Evolutionary conservation across 2,797 vertebrate genomes (phyloP).

Genomic region (Sebastes vulpes): DNA sequence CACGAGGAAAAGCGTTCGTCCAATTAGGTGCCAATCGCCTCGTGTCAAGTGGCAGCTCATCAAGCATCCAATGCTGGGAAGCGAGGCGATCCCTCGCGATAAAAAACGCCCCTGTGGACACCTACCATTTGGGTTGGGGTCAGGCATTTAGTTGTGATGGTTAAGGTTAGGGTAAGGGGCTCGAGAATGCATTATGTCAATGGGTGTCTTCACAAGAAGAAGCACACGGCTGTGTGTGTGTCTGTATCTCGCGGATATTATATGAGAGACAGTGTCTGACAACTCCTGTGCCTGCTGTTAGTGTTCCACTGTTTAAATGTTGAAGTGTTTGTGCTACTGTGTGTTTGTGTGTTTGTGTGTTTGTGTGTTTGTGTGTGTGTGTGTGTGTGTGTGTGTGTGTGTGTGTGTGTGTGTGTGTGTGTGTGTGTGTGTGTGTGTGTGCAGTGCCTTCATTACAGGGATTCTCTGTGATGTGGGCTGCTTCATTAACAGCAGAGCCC

Average conservation of each 20-base stretch:
- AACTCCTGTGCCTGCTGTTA: constrained; percentile 6
- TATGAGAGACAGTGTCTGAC: constrained; percentile 18
- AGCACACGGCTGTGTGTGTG: no score
- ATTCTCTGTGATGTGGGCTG: constrained; percentile 67
- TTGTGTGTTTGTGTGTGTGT: constrained; percentile 3
- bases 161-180: no score
- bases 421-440: neutral
- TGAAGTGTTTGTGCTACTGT: constrained; percentile 5
- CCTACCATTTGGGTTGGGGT: no score
- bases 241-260: neutral
- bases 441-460: constrained; percentile 63
- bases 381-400: neutral
- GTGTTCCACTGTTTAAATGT: constrained; percentile 19
- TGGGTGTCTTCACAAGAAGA: no score
- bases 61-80: no score
- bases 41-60: no score
- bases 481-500: constrained; percentile 73
- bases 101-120: no score
- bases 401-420: neutral
- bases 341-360: neutral
- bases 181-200: no score
- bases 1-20: no score
- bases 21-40: no score
- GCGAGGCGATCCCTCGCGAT: no score
- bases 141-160: no score